phyloP scores from a whole-genome alignment of 2,888 invertebrate species.

The Liodrosophila aerea region DNA sequence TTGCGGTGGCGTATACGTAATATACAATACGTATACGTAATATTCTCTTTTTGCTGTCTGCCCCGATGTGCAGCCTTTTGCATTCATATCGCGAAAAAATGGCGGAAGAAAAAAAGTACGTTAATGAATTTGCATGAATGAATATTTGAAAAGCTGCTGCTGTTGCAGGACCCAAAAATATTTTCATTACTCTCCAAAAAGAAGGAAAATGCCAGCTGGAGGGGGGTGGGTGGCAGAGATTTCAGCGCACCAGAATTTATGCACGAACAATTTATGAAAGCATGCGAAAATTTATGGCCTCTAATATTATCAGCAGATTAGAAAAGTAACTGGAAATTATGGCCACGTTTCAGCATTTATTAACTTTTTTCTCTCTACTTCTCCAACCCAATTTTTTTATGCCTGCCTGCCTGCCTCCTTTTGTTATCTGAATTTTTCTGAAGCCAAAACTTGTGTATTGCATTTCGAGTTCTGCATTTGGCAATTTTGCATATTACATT shows the following conservation, averaged over 20 bases:
- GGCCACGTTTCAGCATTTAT: conserved; percentile 46
- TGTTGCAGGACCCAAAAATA: conserved; percentile 57
- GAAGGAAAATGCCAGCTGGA: background rate
- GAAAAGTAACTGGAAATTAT: conserved; percentile 67
- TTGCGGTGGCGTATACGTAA: conserved; percentile 55
- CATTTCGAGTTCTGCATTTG: conserved; percentile 18
- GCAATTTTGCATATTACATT: conserved; percentile 20
- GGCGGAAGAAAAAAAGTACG: conserved; percentile 45
- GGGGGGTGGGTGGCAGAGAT: conserved; percentile 32
- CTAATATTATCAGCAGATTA: conserved; percentile 68
- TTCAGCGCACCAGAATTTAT: conserved; percentile 54
- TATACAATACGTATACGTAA: conserved; percentile 50
- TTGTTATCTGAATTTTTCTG: conserved; percentile 16
- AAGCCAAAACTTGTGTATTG: conserved; percentile 2
- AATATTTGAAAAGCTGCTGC: conserved; percentile 70
- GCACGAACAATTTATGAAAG: conserved; percentile 65
- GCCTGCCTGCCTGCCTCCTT: conserved; percentile 4
- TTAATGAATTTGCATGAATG: conserved; percentile 74
- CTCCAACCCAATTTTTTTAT: background rate
- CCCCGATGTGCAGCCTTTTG: conserved; percentile 60
- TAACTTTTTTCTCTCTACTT: conserved; percentile 15
- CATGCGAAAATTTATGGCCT: conserved; percentile 62
- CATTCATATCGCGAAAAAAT: conserved; percentile 55
- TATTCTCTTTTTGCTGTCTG: conserved; percentile 56
- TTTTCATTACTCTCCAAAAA: conserved; percentile 41